A percentile compares a stretch with the other conserved stretches of the same genome.
Evolutionary conservation across 37 sponge, comb jelly and placozoan species (phyloP).

Genomic region (Axinella damicornis): DNA sequence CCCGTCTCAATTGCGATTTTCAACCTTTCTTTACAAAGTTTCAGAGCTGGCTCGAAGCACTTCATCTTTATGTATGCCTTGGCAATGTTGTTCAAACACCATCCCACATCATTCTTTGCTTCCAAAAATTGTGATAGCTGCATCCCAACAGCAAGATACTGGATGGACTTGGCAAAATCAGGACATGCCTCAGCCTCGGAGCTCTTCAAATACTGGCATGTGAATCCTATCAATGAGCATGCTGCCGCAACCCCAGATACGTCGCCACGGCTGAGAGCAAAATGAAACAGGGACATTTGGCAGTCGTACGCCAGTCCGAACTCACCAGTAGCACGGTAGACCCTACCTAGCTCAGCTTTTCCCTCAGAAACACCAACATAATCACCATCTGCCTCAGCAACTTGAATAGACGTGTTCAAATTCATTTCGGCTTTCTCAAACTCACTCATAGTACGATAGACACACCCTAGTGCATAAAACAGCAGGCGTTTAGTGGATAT

Average conservation of each 20-base stretch:
- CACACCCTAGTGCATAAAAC: slow-evolving; percentile 3
- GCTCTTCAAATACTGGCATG: slow-evolving; percentile 10
- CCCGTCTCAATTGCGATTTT: slow-evolving; percentile 14
- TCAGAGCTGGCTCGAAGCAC: not conserved
- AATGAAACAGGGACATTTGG: not conserved
- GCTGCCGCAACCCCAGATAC: not conserved
- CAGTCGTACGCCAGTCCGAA: not conserved
- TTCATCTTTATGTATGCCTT: slow-evolving; percentile 8
- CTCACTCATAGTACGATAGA: not conserved
- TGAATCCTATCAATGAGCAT: slow-evolving; percentile 33
- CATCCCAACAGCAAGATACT: slow-evolving; percentile 13
- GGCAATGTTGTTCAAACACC: slow-evolving; percentile 41
- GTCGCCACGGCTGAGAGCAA: slow-evolving; percentile 13
- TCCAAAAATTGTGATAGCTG: not conserved
- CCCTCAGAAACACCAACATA: not conserved
- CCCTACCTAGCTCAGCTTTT: slow-evolving; percentile 21
- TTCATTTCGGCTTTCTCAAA: slow-evolving; percentile 17
- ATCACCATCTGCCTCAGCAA: not conserved
- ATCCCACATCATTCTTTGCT: slow-evolving; percentile 4
- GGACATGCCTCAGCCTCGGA: not conserved
- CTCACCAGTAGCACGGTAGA: slow-evolving; percentile 26
- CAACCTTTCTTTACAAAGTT: not conserved
- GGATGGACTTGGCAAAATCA: not conserved
- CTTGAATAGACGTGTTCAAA: not conserved
- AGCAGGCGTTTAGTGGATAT: not conserved